Conservation (phyloP, 2,888 invertebrate genomes). For the Yponomeuta evonymella region DNA sequence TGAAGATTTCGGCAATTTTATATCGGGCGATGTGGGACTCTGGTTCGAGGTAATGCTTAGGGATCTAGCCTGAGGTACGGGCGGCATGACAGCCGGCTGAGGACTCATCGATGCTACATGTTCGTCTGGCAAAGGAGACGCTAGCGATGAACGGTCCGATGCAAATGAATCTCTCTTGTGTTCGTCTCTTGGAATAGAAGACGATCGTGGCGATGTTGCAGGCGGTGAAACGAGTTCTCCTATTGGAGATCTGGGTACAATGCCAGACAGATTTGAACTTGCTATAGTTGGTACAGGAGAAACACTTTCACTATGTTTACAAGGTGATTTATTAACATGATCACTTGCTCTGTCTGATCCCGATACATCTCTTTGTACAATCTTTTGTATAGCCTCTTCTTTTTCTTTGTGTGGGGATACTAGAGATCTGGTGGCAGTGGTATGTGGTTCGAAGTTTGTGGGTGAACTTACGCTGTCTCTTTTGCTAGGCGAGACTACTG, state of each 20-base stretch:
- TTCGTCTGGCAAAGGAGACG: conserved; percentile 5
- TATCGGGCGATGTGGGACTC: conserved; percentile 26
- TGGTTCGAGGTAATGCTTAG: conserved; percentile 14
- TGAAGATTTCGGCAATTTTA: conserved; percentile 36
- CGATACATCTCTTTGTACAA: conserved; percentile 28
- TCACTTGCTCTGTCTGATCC: conserved; percentile 32
- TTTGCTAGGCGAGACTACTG: conserved; percentile 40
- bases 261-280: conserved; percentile 18
- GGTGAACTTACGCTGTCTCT: conserved; percentile 46
- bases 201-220: conserved; percentile 41
- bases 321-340: conserved; percentile 15
- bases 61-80: conserved; percentile 13
- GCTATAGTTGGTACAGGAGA: conserved; percentile 35
- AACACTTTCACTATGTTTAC: conserved; percentile 41
- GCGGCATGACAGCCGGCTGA: conserved; percentile 5
- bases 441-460: conserved; percentile 30
- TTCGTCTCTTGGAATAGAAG: not conserved
- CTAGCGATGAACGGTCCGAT: conserved; percentile 1
- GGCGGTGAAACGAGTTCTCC: conserved; percentile 54
- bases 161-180: conserved; percentile 8
- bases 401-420: conserved; percentile 43
- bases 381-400: conserved; percentile 29
- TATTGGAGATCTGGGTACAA: conserved; percentile 25
- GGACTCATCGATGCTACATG: not conserved
- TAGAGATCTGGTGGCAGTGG: conserved; percentile 37